These are phyloP conservation scores for Sorex fumeus DNA, from an alignment of 2,113 vertebrate species.

Conservation along the genomic window DNA sequence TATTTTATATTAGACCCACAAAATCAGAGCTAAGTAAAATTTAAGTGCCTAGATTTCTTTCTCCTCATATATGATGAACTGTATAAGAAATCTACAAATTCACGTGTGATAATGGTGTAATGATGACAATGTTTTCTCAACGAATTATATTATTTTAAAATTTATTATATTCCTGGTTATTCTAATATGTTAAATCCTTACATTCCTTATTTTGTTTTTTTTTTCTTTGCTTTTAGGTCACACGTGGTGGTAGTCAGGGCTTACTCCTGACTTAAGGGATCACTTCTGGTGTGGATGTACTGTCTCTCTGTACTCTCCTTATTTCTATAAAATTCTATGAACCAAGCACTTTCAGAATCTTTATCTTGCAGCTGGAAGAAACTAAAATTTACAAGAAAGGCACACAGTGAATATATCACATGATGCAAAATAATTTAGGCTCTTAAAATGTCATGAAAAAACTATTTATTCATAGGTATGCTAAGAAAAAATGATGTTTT, in stretches of 20 bases:
- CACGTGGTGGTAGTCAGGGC: too few species aligned
- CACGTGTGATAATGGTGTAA: not conserved
- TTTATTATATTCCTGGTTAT: not conserved
- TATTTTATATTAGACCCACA: not conserved
- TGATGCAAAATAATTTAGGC: not conserved
- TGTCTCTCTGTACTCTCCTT: too few species aligned
- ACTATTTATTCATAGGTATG: not conserved
- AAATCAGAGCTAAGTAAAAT: not conserved
- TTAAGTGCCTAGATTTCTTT: not conserved
- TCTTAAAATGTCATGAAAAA: not conserved
- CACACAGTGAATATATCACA: not conserved
- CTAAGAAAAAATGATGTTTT: not conserved
- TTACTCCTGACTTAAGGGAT: too few species aligned
- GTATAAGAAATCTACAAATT: not conserved
- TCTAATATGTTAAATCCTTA: not conserved
- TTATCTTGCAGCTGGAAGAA: slow-evolving; percentile 11
- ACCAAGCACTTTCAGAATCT: not conserved
- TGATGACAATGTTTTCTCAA: not conserved
- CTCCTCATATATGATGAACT: not conserved
- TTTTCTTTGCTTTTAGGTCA: not conserved
- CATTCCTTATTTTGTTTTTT: not conserved
- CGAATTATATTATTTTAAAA: not conserved
- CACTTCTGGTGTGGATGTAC: too few species aligned
- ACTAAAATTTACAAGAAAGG: not conserved
- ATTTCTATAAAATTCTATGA: slow-evolving; percentile 14